Conservation (phyloP, 2,888 invertebrate genomes). For the Drosophila pseudotakahashii region DNA sequence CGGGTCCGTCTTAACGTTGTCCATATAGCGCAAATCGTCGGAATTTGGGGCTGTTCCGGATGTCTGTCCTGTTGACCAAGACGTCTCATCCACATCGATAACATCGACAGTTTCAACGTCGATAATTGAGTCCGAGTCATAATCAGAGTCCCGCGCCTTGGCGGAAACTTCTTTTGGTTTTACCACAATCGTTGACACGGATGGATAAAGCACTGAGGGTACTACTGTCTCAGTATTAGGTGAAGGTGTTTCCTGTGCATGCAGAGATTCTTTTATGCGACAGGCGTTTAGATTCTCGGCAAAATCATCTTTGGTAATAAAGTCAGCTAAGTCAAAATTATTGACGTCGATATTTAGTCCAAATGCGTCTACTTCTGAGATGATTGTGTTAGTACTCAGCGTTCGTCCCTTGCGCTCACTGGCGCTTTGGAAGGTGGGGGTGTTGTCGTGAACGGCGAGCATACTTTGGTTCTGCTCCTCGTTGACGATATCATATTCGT, state of each 20-base stretch:
- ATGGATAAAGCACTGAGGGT: background rate
- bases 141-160: conserved; percentile 68
- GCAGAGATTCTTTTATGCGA: conserved; percentile 22
- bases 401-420: conserved; percentile 69
- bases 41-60: conserved; percentile 7
- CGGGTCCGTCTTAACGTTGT: conserved; percentile 82
- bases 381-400: conserved; percentile 73
- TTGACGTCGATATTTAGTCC: conserved; percentile 80
- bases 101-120: conserved; percentile 83
- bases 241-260: conserved; percentile 1
- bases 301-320: conserved; percentile 83
- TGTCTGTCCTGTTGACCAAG: conserved; percentile 23
- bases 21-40: conserved; percentile 69
- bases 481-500: conserved; percentile 56
- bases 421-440: background rate
- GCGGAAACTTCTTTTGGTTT: conserved; percentile 38
- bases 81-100: conserved; percentile 73
- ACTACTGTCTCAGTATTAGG: background rate
- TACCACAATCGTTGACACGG: background rate
- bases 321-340: conserved; percentile 83
- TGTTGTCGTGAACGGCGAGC: conserved; percentile 2
- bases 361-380: conserved; percentile 77
- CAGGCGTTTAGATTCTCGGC: conserved; percentile 50
- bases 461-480: background rate
- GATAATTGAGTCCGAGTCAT: conserved; percentile 83